Conservation (phyloP, 2,797 vertebrate species). For the Brachyrhaphis roseni region DNA sequence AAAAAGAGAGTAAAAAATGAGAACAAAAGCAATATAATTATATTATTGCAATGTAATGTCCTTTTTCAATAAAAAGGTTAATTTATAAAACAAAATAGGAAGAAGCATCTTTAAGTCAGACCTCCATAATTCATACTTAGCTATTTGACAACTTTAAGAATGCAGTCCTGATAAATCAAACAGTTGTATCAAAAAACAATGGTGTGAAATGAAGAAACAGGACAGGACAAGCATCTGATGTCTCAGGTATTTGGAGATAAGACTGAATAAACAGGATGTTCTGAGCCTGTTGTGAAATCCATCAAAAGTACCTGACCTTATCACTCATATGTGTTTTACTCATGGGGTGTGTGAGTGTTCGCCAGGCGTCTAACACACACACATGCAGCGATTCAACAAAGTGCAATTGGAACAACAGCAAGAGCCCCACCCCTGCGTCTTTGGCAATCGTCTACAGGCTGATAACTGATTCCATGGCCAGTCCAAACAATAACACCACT, state of each 20-base stretch:
- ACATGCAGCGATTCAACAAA: conserved; percentile 43
- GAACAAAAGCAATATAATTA: too few relatives aligned
- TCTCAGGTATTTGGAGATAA: conserved; percentile 46
- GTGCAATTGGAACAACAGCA: conserved; percentile 58
- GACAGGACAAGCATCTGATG: conserved; percentile 13
- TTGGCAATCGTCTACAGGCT: conserved; percentile 66
- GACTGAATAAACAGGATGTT: conserved; percentile 70
- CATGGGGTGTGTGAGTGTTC: conserved; percentile 73
- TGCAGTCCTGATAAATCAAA: not conserved
- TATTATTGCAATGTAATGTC: too few relatives aligned
- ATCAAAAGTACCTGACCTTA: conserved; percentile 48
- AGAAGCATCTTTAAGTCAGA: not conserved
- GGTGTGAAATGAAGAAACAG: not conserved
- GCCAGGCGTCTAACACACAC: conserved; percentile 69
- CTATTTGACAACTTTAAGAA: not conserved
- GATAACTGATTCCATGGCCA: conserved; percentile 78
- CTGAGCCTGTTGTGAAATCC: conserved; percentile 66
- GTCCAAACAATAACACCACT: conserved; percentile 86
- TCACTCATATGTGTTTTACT: conserved; percentile 66
- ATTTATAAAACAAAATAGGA: not conserved
- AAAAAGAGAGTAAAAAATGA: too few relatives aligned
- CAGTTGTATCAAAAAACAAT: not conserved
- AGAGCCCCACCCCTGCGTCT: conserved; percentile 72
- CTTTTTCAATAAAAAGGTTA: too few relatives aligned
- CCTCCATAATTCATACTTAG: not conserved